Evolutionary conservation across 2,888 invertebrate genomes (phyloP).

Genomic region (Koerneria pararmatus): DNA sequence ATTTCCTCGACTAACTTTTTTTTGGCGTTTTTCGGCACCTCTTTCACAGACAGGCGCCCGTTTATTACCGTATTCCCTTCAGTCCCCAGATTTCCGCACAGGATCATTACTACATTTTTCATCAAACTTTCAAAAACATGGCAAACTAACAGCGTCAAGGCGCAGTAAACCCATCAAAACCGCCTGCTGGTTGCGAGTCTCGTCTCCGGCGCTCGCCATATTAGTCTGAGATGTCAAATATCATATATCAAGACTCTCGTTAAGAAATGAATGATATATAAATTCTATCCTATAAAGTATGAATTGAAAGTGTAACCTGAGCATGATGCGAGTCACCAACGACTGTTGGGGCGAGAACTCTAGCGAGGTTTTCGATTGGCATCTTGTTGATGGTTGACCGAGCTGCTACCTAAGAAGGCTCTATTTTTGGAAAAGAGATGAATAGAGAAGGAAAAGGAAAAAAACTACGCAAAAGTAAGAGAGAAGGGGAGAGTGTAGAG

Average conservation of each 20-base stretch:
- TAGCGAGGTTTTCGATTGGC: slow-evolving; percentile 81
- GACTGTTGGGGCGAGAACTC: slow-evolving; percentile 87
- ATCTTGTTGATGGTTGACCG: slow-evolving; percentile 71
- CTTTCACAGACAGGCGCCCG: no score
- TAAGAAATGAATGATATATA: slow-evolving; percentile 57
- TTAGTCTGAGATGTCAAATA: neutral
- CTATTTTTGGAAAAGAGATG: neutral
- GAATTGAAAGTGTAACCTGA: neutral
- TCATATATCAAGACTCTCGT: neutral
- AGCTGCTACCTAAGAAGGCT: slow-evolving; percentile 33
- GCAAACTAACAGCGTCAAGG: slow-evolving; percentile 34
- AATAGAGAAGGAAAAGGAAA: no score
- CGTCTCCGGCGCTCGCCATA: slow-evolving; percentile 26
- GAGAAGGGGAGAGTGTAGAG: no score
- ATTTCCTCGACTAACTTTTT: no score
- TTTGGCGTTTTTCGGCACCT: no score
- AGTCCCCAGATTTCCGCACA: no score
- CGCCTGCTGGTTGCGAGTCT: slow-evolving; percentile 31
- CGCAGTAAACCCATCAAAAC: slow-evolving; percentile 38
- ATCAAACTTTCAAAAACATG: slow-evolving; percentile 1
- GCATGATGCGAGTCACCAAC: slow-evolving; percentile 72
- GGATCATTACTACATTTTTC: neutral
- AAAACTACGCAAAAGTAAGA: no score
- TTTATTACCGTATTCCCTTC: no score
- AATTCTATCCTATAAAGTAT: no score